A percentile compares a stretch with the other conserved stretches of the same genome.
Conservation (phyloP, 2,113 vertebrate genomes). For the Grammomys surdaster region DNA sequence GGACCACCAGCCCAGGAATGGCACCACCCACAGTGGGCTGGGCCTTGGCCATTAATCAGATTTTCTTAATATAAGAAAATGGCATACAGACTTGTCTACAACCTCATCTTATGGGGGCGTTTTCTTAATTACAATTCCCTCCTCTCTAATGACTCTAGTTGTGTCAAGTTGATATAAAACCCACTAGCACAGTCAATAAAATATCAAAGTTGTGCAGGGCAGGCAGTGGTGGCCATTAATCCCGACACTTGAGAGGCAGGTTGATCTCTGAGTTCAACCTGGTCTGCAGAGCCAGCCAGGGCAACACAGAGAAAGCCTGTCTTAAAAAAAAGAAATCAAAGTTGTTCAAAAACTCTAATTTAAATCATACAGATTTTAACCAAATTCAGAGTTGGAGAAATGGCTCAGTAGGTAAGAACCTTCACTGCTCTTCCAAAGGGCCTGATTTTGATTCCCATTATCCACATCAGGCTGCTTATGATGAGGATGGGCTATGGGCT, state of each 20-base stretch:
- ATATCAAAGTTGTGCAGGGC: slow-evolving; percentile 5
- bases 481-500: too few species aligned
- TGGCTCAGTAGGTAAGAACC: background rate
- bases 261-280: background rate
- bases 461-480: background rate
- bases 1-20: background rate
- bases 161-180: background rate
- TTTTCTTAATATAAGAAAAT: background rate
- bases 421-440: background rate
- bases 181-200: background rate
- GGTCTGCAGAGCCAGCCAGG: background rate
- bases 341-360: background rate
- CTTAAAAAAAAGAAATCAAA: background rate
- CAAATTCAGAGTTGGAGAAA: background rate
- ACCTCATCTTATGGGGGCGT: background rate
- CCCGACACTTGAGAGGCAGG: background rate
- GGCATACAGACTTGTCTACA: background rate
- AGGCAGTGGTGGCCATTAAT: background rate
- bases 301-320: background rate
- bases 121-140: background rate
- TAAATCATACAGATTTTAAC: background rate
- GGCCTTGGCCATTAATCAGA: background rate
- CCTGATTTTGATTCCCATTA: background rate
- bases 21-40: background rate
- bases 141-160: background rate